phyloP scores from a whole-genome alignment of 1,140 invertebrate species.

The Leptinotarsa defecta region DNA sequence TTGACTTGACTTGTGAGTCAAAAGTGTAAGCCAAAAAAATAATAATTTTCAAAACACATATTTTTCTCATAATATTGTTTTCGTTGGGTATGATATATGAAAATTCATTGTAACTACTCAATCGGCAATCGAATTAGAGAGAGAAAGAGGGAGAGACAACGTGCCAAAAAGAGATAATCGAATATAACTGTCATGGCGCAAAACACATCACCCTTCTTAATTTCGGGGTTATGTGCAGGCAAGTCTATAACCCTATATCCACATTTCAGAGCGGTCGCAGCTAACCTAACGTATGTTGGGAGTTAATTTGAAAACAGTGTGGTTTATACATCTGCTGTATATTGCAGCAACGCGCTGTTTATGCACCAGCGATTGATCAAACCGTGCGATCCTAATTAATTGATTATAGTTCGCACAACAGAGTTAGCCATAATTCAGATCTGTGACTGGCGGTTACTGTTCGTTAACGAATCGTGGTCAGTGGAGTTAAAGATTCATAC shows the following conservation, averaged over 20 bases:
- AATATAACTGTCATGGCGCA: too few species aligned
- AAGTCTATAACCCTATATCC: constrained; percentile 21
- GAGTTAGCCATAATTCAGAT: constrained; percentile 29
- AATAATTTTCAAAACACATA: too few species aligned
- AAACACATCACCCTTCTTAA: too few species aligned
- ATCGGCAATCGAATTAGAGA: too few species aligned
- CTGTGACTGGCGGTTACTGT: not conserved
- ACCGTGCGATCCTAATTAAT: constrained; percentile 31
- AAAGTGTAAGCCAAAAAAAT: too few species aligned
- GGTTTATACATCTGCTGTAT: constrained; percentile 11
- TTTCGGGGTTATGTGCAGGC: too few species aligned
- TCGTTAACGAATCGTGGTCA: not conserved
- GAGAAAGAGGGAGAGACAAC: too few species aligned
- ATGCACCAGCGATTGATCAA: constrained; percentile 28
- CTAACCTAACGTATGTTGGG: constrained; percentile 29
- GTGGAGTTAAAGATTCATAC: not conserved
- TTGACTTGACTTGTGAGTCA: too few species aligned
- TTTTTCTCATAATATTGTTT: too few species aligned
- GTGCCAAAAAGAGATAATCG: too few species aligned
- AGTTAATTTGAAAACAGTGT: constrained; percentile 34
- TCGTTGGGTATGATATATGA: too few species aligned
- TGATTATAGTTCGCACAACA: constrained; percentile 21
- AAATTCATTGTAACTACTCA: too few species aligned
- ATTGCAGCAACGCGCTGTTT: constrained; percentile 15
- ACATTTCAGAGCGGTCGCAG: constrained; percentile 27